These are phyloP conservation scores for Halocaridina rubra DNA, from an alignment of 2,888 invertebrate species.

Conservation along the genomic window DNA sequence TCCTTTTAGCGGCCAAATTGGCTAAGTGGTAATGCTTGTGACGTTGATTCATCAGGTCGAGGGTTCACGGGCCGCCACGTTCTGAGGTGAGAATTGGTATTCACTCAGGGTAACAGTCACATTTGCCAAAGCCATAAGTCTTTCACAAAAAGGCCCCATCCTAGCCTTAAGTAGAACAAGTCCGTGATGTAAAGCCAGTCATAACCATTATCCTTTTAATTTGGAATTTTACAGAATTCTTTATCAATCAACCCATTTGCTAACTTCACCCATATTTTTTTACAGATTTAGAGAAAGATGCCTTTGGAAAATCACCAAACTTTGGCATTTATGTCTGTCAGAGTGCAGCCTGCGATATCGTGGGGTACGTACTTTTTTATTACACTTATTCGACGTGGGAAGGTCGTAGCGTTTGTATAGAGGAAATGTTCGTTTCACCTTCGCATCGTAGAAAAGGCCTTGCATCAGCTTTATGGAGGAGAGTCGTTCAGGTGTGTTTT, in stretches of 20 bases:
- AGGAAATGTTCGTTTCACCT: slow-evolving; percentile 76
- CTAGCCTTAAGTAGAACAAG: no score
- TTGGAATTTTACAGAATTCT: background rate
- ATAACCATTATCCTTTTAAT: background rate
- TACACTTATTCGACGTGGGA: slow-evolving; percentile 88
- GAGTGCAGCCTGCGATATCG: slow-evolving; percentile 67
- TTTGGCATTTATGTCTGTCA: slow-evolving; percentile 82
- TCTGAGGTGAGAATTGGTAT: no score
- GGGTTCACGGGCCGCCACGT: no score
- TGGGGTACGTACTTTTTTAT: slow-evolving; percentile 87
- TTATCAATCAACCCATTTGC: background rate
- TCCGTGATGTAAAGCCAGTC: no score
- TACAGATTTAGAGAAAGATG: slow-evolving; percentile 78
- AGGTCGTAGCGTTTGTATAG: slow-evolving; percentile 82
- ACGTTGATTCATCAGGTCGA: no score
- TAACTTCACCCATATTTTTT: no score
- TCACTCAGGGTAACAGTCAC: no score
- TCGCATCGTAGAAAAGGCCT: slow-evolving; percentile 76
- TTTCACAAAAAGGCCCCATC: no score
- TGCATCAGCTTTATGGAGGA: slow-evolving; percentile 76
- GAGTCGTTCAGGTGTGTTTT: slow-evolving; percentile 75
- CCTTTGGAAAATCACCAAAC: slow-evolving; percentile 78
- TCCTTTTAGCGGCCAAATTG: no score
- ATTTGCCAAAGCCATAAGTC: no score
- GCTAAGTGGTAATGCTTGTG: no score